These are phyloP conservation scores for Balanococcus diminutus DNA, from an alignment of 2,888 invertebrate genomes.

Conservation along the genomic window DNA sequence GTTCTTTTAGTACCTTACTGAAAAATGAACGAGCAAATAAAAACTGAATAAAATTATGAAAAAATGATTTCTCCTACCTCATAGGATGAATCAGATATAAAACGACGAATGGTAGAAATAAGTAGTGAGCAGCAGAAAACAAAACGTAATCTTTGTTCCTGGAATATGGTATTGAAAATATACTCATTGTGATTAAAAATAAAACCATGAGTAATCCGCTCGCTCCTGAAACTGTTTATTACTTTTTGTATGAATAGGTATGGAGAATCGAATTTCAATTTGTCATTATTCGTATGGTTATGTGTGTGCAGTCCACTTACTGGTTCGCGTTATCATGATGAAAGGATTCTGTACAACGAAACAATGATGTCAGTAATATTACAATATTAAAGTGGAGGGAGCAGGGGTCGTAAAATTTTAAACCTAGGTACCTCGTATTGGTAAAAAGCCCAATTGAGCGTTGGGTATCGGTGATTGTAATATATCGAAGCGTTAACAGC, in stretches of 20 bases:
- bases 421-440: neutral
- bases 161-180: neutral
- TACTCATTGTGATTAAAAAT: neutral
- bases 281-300: too few species aligned
- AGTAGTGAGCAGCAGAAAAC: neutral
- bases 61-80: neutral
- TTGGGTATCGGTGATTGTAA: neutral
- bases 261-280: neutral
- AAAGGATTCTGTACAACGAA: neutral
- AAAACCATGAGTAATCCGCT: neutral
- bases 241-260: neutral
- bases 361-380: neutral
- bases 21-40: neutral
- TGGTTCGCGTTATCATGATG: neutral
- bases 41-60: neutral
- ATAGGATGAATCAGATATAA: neutral
- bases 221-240: slow-evolving; percentile 11
- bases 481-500: neutral
- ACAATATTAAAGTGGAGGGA: neutral
- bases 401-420: neutral
- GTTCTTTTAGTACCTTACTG: neutral
- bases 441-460: neutral
- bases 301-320: neutral
- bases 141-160: slow-evolving; percentile 13
- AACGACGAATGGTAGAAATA: slow-evolving; percentile 12